A percentile compares a stretch with the other conserved stretches of the same genome.
phyloP scores from a whole-genome alignment of 2,797 vertebrate genomes.

The Micrastur ruficollis region DNA sequence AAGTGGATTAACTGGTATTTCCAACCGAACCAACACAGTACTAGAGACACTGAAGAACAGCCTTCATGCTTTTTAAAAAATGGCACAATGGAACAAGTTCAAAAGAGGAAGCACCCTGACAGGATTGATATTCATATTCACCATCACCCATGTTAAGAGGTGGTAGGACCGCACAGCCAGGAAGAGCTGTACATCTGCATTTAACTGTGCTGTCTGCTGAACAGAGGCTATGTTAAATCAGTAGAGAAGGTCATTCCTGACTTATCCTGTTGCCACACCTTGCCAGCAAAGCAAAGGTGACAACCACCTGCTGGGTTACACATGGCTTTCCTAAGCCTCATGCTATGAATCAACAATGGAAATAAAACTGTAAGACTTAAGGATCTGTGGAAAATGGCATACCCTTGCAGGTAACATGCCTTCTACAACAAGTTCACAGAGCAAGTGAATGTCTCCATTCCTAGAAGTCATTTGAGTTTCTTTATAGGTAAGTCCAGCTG shows the following conservation, averaged over 20 bases:
- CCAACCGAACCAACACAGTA: neutral
- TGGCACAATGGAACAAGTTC: neutral
- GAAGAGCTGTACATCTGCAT: neutral
- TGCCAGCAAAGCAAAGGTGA: neutral
- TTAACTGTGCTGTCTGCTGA: neutral
- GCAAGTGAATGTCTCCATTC: neutral
- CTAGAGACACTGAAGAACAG: neutral
- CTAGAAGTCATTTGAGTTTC: neutral
- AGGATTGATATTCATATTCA: neutral
- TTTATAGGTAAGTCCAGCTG: neutral
- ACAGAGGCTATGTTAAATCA: neutral
- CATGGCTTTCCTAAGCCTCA: neutral
- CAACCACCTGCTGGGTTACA: neutral
- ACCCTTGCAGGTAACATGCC: neutral
- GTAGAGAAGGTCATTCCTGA: neutral
- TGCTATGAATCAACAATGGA: neutral
- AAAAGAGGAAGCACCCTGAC: neutral
- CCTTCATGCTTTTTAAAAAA: neutral
- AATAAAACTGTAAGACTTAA: neutral
- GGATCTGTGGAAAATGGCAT: neutral
- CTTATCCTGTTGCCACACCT: neutral
- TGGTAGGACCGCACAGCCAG: neutral
- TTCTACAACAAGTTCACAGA: neutral
- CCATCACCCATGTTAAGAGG: neutral
- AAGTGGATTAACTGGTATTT: neutral